These are phyloP conservation scores for Carabus problematicus DNA, from an alignment of 2,888 invertebrate species.

Conservation along the genomic window DNA sequence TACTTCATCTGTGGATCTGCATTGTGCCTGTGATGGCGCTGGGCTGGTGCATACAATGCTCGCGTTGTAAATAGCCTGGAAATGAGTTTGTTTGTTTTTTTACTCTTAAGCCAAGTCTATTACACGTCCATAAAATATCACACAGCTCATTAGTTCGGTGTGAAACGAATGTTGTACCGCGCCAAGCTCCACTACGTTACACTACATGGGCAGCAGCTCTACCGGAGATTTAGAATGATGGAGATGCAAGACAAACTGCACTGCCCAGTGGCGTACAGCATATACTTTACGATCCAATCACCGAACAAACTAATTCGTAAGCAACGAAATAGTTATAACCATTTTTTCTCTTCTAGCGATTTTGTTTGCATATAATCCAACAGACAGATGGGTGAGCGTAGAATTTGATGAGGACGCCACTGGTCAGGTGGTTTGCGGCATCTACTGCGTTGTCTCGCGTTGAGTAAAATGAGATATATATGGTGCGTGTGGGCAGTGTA, in stretches of 20 bases:
- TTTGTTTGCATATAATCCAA: too few relatives aligned
- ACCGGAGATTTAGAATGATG: too few relatives aligned
- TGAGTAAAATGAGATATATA: constrained; percentile 5
- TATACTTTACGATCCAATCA: background rate
- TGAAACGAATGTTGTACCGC: constrained; percentile 21
- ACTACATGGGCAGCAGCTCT: background rate
- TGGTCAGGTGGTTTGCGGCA: constrained; percentile 7
- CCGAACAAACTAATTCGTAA: background rate
- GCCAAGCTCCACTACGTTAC: background rate
- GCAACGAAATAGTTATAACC: background rate
- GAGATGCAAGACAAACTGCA: background rate
- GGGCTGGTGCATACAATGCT: background rate
- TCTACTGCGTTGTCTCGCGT: background rate
- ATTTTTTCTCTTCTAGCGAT: background rate
- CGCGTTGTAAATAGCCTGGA: constrained; percentile 26
- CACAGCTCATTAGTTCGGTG: constrained; percentile 33
- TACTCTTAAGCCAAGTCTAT: constrained; percentile 23
- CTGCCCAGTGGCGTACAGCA: background rate
- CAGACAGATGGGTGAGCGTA: too few relatives aligned
- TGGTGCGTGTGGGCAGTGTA: background rate
- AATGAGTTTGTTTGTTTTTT: constrained; percentile 34
- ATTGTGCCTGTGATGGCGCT: constrained; percentile 10
- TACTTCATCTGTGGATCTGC: background rate
- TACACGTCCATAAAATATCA: constrained; percentile 35
- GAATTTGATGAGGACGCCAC: background rate